Evolutionary conservation across 2,888 invertebrate genomes (phyloP), one percentile per base, ranked within the genome.

Genomic region (Beris chalybata): DNA sequence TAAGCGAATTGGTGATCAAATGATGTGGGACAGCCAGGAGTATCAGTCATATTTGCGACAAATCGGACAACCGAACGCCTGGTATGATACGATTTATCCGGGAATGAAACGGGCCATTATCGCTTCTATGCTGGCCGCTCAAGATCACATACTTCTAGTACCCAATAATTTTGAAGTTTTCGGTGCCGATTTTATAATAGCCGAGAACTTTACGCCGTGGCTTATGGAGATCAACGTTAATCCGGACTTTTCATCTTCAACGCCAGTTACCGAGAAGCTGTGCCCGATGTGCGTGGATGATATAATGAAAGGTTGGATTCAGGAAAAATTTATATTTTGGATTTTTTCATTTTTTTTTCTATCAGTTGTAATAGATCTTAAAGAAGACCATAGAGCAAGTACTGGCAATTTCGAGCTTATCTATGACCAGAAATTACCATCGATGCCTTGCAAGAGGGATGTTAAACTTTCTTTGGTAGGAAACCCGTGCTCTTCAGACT

Each of bases 181-280:
- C 74, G 97, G 97, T 13, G 96, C 96, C 0, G 97, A 97, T 80
- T 97, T 97, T 76, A 94, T 97, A 91, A 82, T 97, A 67, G 90
- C 92, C 54, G 91, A 94, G 66, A 90, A 92, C 74, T 91, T 89
- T 73, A 87, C 88, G 31, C 95, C 95, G 0, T 96, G 95, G 95
- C 84, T 97, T 3, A 91, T 97, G 71, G 97, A 97, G 81, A 95
- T 97, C 71, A 96, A 97, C 79, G 93, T 93, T 7, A 93, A 94
- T 80, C 96, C 97, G 0, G 92, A 95, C 81, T 86, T 97, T 83
- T 91, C 93, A 11, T 87, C 91, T n/a, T 92, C 92, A 0, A 95
- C 95, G 0, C 91, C 90, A 69, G 92, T 96, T 0, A 96, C 96
- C 0, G 89, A 92, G 0, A 83, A 90, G 57, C 83, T 97, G 75